Evolutionary conservation across 2,888 invertebrate genomes (phyloP).

Genomic region (Ptycholaimellus sp.): DNA sequence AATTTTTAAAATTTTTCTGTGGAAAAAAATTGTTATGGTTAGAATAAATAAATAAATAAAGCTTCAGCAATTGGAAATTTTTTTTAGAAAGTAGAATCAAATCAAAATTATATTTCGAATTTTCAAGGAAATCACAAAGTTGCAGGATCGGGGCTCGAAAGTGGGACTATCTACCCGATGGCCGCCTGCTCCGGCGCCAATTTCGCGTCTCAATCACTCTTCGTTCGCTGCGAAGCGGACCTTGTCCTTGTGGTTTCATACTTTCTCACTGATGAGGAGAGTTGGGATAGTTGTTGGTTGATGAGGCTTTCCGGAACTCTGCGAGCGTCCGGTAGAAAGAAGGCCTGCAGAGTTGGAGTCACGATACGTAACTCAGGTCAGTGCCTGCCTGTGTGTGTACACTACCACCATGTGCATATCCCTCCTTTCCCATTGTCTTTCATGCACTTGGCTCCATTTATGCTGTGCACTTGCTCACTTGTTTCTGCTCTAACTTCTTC

Average conservation of each 20-base stretch:
- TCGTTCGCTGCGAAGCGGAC: constrained; percentile 18
- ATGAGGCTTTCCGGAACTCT: background rate
- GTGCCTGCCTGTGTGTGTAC: too few species aligned
- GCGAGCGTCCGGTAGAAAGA: background rate
- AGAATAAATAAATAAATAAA: too few species aligned
- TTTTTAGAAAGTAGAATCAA: too few species aligned
- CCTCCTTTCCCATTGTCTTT: too few species aligned
- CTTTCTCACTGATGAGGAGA: background rate
- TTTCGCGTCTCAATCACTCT: constrained; percentile 28
- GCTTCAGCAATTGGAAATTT: too few species aligned
- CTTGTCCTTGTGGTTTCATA: constrained; percentile 7
- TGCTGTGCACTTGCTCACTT: too few species aligned
- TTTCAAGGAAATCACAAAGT: background rate
- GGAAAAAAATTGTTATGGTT: too few species aligned
- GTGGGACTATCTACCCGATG: constrained; percentile 41
- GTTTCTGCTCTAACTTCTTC: background rate
- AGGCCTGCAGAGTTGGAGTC: background rate
- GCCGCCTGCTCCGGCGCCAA: constrained; percentile 1
- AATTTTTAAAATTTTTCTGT: too few species aligned
- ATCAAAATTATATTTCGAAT: background rate
- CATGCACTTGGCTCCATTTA: too few species aligned
- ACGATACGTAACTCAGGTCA: too few species aligned
- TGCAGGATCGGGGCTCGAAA: constrained; percentile 47
- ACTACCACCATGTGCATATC: too few species aligned
- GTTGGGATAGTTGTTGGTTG: background rate